phyloP scores from a whole-genome alignment of 2,888 invertebrate genomes.

The Cerastis rubricosa region DNA sequence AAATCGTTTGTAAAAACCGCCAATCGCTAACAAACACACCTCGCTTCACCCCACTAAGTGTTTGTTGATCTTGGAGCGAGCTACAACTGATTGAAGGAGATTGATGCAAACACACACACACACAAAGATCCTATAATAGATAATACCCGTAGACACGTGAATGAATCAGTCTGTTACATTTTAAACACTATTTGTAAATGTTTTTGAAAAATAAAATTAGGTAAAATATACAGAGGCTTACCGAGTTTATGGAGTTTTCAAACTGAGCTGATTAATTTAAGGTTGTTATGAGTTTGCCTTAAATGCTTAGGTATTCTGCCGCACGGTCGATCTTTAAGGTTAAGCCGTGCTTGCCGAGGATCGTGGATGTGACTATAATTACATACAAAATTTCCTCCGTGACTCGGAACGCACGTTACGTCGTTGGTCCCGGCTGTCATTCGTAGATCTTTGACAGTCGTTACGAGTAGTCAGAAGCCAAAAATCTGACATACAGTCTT shows the following conservation, averaged over 20 bases:
- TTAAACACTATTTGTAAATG: conserved; percentile 48
- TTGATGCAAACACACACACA: conserved; percentile 54
- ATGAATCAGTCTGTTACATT: conserved; percentile 53
- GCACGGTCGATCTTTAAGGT: too few species aligned
- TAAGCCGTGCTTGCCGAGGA: too few species aligned
- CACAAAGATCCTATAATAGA: conserved; percentile 29
- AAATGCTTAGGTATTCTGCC: too few species aligned
- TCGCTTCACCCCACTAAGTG: conserved; percentile 32
- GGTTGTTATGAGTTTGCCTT: not conserved
- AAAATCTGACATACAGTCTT: too few species aligned
- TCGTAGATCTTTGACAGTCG: too few species aligned
- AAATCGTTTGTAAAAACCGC: not conserved
- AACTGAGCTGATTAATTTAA: not conserved
- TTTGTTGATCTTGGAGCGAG: conserved; percentile 59
- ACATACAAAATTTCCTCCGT: too few species aligned
- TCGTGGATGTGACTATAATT: too few species aligned
- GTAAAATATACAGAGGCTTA: conserved; percentile 26
- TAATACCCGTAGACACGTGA: conserved; percentile 35
- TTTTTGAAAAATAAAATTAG: conserved; percentile 40
- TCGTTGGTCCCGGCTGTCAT: too few species aligned
- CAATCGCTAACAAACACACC: conserved; percentile 9
- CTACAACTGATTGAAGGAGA: conserved; percentile 55
- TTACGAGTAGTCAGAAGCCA: too few species aligned
- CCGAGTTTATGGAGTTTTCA: conserved; percentile 4
- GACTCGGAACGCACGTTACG: too few species aligned